Percentiles rank a stretch among this genome's conserved stretches.
Conservation (phyloP, 1,140 invertebrate species). For the Drosophila suzukii region DNA sequence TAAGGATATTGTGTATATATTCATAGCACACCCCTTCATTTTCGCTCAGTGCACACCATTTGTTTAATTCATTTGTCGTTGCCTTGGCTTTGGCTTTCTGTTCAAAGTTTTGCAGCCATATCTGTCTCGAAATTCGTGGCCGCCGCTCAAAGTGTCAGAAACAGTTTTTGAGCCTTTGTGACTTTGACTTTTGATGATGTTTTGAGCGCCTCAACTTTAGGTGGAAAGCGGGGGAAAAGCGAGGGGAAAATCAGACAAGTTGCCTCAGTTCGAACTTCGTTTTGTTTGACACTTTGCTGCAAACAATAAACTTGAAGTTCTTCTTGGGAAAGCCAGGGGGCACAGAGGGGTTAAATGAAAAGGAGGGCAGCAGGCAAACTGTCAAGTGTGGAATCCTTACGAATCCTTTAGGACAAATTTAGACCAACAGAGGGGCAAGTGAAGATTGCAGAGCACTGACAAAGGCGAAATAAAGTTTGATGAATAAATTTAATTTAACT, state of each 20-base stretch:
- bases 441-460: not conserved
- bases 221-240: not conserved
- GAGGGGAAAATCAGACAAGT: slow-evolving; percentile 32
- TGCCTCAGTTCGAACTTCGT: slow-evolving; percentile 30
- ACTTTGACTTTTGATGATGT: slow-evolving; percentile 53
- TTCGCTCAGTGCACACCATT: slow-evolving; percentile 18
- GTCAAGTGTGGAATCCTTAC: slow-evolving; percentile 35
- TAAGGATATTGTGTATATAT: too few species aligned
- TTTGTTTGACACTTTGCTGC: slow-evolving; percentile 51
- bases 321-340: not conserved
- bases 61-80: slow-evolving; percentile 53
- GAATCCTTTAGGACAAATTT: slow-evolving; percentile 5
- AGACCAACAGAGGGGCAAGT: not conserved
- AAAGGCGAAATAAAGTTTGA: not conserved
- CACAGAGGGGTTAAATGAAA: not conserved
- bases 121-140: slow-evolving; percentile 50
- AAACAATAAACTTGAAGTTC: slow-evolving; percentile 45
- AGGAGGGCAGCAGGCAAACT: slow-evolving; percentile 10
- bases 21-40: not conserved
- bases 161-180: slow-evolving; percentile 49
- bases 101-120: slow-evolving; percentile 40
- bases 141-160: slow-evolving; percentile 53
- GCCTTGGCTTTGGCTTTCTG: slow-evolving; percentile 44
- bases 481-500: not conserved
- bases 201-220: slow-evolving; percentile 33